phyloP scores from a whole-genome alignment of 2,113 vertebrate genomes.

The Zapornia atra region DNA sequence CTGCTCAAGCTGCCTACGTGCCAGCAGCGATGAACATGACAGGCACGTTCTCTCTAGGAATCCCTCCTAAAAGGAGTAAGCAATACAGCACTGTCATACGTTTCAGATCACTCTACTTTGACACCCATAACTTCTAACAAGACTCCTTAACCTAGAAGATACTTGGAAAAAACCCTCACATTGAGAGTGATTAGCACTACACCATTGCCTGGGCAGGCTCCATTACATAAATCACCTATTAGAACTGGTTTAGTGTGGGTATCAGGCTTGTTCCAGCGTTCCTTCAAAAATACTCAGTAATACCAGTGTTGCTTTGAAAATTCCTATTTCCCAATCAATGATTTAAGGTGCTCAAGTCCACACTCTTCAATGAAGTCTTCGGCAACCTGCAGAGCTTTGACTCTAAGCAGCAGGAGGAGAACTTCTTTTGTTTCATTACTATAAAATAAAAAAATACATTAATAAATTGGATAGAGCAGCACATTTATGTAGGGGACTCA shows the following conservation, averaged over 20 bases:
- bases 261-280: neutral
- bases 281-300: neutral
- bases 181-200: neutral
- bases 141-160: neutral
- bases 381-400: conserved; percentile 82
- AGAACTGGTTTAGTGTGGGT: neutral
- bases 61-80: neutral
- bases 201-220: neutral
- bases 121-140: neutral
- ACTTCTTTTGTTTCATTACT: conserved; percentile 84
- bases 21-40: neutral
- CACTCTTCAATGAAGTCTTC: conserved; percentile 80
- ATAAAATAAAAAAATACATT: neutral
- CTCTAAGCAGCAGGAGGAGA: conserved; percentile 80
- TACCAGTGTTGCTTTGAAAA: neutral
- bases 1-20: neutral
- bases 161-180: neutral
- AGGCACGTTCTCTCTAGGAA: neutral
- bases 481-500: neutral
- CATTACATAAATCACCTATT: neutral
- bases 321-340: neutral
- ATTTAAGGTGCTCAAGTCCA: conserved; percentile 77
- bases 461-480: neutral
- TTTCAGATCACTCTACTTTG: neutral
- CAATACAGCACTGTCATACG: neutral